Base-by-base conservation (phyloP, 2,888 invertebrate genomes). In the Danaus chrysippus region DNA sequence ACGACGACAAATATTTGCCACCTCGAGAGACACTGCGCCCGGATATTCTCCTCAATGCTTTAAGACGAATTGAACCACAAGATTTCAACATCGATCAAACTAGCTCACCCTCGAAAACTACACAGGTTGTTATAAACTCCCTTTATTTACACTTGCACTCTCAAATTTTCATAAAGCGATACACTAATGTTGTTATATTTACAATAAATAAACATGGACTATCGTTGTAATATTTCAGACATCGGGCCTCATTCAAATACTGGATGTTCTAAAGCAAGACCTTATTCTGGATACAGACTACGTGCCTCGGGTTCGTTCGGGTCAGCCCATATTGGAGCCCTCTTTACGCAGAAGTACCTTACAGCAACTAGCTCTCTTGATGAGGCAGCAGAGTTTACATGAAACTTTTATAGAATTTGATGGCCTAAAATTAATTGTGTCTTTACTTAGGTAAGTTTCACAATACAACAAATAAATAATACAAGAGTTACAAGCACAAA, bases 261-360 rank as follows among this genome's bases (percentile, higher is more conserved):
- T 91, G 60, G 89, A 90, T 44, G 87, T 91, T 0, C 71, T 91
- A 54, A 90, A 89, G 68, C 88, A 89, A 78, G 91, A 88, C 64
- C 75, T 90, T 64, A 66, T 75, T 6, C 65, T 87, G 1, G 83
- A 87, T 56, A 83, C 66, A 3, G 81, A 78, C 56, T 80, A 76
- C n/a, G 67, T 76, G 2, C 68, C 76, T 0, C 72, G 72, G 1
- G 64, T 68, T 0, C 1, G 64, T 63, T 1, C 59, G 69, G 1
- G 70, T 8, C 77, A 75, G 12, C 83, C 90, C 0, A 77, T 82
- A 0, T 73, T 94, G 12, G 94, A 95, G 71, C 93, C 94, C 0
- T 93, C 93, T n/a, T 84, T 95, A 59, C 90, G 93, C 8, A 92
- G 94, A 70, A 94, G 94, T 56, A 94, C 94, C 42, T 80, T 95